These are phyloP conservation scores for Lottia scabra DNA, from an alignment of 2,888 invertebrate genomes.

Conservation along the genomic window DNA sequence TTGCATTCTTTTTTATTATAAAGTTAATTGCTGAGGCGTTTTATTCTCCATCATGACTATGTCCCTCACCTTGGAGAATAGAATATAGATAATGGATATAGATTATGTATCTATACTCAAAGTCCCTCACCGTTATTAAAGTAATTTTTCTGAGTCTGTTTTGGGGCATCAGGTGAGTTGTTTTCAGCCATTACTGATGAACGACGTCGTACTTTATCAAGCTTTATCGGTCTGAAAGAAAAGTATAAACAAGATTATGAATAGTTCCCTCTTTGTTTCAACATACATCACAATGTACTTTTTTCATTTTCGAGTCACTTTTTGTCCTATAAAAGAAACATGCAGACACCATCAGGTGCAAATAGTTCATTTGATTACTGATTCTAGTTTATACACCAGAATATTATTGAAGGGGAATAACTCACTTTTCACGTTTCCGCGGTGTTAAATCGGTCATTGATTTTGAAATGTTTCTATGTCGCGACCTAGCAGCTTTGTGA, in stretches of 20 bases:
- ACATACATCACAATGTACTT: not conserved
- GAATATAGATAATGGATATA: no score
- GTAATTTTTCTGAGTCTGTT: not conserved
- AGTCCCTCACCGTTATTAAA: not conserved
- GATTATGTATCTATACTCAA: no score
- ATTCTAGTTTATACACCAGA: no score
- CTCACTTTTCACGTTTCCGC: not conserved
- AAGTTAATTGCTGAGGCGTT: no score
- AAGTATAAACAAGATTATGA: not conserved
- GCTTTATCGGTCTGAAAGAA: not conserved
- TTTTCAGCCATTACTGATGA: not conserved
- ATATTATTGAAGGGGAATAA: no score
- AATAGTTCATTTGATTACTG: no score
- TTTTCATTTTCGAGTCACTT: no score
- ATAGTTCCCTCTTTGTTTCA: not conserved
- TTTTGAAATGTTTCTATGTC: not conserved
- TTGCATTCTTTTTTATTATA: no score
- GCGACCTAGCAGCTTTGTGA: not conserved
- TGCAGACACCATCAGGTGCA: no score
- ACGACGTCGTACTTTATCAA: not conserved
- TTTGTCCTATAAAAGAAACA: no score
- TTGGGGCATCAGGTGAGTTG: not conserved
- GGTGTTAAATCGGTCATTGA: not conserved
- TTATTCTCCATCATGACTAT: no score
- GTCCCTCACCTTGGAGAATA: not conserved